These are phyloP conservation scores for Philonicus albiceps DNA, from an alignment of 2,888 invertebrate species.

Conservation along the genomic window DNA sequence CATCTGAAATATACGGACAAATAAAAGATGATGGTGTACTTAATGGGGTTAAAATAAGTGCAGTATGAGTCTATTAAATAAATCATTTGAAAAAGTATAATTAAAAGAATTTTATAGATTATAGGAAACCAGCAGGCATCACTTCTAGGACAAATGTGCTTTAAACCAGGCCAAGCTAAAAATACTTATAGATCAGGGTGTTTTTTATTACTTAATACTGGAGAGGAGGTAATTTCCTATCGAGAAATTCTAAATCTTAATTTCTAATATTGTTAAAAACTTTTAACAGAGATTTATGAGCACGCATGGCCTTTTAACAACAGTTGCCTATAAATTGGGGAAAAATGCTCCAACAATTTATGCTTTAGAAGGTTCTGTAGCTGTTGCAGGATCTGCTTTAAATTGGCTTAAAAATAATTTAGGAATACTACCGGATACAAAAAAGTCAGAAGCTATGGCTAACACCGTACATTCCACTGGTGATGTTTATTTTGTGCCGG, in stretches of 20 bases:
- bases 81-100: not conserved
- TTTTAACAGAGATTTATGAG: slow-evolving; percentile 73
- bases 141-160: slow-evolving; percentile 89
- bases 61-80: slow-evolving; percentile 54
- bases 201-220: slow-evolving; percentile 95
- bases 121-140: slow-evolving; percentile 97
- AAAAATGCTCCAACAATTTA: slow-evolving; percentile 81
- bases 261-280: not conserved
- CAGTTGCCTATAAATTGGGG: slow-evolving; percentile 91
- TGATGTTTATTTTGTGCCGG: slow-evolving; percentile 98
- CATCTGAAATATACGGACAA: slow-evolving; percentile 87
- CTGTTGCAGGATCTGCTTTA: slow-evolving; percentile 90
- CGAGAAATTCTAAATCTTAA: slow-evolving; percentile 11
- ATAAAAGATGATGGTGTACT: slow-evolving; percentile 73
- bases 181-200: slow-evolving; percentile 95
- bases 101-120: slow-evolving; percentile 67
- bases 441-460: slow-evolving; percentile 76
- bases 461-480: slow-evolving; percentile 84
- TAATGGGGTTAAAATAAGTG: slow-evolving; percentile 69
- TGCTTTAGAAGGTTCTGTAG: slow-evolving; percentile 96
- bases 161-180: slow-evolving; percentile 88
- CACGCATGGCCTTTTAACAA: slow-evolving; percentile 86
- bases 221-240: slow-evolving; percentile 65
- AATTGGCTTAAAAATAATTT: slow-evolving; percentile 94
- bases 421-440: slow-evolving; percentile 79